phyloP scores from a whole-genome alignment of 2,113 vertebrate species.

The Microcebus griseorufus region DNA sequence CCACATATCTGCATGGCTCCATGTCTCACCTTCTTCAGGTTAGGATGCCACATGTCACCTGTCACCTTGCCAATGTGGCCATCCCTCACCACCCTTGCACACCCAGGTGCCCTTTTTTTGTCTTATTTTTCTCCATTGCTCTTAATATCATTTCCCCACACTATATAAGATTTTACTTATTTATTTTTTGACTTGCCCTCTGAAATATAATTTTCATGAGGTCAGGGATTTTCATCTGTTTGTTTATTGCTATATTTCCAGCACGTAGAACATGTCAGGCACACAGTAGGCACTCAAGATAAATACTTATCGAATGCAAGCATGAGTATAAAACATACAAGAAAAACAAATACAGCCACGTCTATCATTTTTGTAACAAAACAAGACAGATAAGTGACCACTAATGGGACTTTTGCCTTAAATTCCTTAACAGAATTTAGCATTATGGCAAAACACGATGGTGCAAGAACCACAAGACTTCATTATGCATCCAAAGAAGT shows the following conservation, averaged over 20 bases:
- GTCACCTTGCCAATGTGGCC: neutral
- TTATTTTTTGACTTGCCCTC: neutral
- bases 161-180: neutral
- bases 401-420: neutral
- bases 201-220: neutral
- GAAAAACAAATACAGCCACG: neutral
- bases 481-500: neutral
- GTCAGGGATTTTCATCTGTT: neutral
- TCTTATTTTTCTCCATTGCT: neutral
- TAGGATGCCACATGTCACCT: neutral
- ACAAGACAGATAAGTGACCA: neutral
- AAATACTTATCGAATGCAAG: neutral
- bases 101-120: no score
- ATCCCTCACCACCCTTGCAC: fast-evolving
- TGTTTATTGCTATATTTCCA: neutral
- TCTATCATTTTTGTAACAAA: neutral
- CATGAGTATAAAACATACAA: neutral
- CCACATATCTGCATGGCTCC: fast-evolving
- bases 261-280: neutral
- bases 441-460: fast-evolving
- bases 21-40: no score
- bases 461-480: neutral
- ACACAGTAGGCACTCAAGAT: neutral
- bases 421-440: neutral
- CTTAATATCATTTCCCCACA: neutral